phyloP scores from a whole-genome alignment of 2,797 vertebrate species.

The Chelon labrosus region DNA sequence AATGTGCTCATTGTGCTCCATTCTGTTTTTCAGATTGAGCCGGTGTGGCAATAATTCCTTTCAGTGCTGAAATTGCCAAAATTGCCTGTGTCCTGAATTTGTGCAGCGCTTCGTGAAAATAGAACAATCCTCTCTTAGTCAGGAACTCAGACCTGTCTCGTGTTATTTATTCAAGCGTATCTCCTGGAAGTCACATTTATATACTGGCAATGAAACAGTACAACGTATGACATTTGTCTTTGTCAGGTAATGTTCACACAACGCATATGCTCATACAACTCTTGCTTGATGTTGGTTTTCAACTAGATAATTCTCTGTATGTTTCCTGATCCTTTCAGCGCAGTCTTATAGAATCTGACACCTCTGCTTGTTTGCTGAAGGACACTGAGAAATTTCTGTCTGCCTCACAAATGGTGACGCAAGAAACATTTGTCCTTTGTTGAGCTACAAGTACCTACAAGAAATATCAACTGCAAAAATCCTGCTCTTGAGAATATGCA shows the following conservation, averaged over 20 bases:
- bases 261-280: background rate
- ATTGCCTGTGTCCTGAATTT: slow-evolving; percentile 6
- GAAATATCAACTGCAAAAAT: background rate
- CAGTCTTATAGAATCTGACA: background rate
- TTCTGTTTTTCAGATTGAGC: slow-evolving; percentile 1
- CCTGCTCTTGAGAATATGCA: background rate
- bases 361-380: slow-evolving; percentile 3
- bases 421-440: background rate
- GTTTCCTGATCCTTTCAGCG: background rate
- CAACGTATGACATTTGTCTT: background rate
- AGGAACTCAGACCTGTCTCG: background rate
- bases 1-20: slow-evolving; percentile 8
- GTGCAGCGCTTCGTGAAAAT: background rate
- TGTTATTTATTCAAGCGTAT: background rate
- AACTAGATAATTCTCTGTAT: background rate
- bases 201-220: too few relatives aligned
- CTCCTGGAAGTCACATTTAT: background rate
- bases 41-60: background rate
- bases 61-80: slow-evolving; percentile 1
- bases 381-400: background rate
- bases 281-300: background rate
- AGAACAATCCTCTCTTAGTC: slow-evolving; percentile 7
- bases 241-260: background rate
- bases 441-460: background rate
- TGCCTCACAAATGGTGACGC: slow-evolving; percentile 2